phyloP scores from a whole-genome alignment of 2,888 invertebrate species.

The Coenonympha glycerion region DNA sequence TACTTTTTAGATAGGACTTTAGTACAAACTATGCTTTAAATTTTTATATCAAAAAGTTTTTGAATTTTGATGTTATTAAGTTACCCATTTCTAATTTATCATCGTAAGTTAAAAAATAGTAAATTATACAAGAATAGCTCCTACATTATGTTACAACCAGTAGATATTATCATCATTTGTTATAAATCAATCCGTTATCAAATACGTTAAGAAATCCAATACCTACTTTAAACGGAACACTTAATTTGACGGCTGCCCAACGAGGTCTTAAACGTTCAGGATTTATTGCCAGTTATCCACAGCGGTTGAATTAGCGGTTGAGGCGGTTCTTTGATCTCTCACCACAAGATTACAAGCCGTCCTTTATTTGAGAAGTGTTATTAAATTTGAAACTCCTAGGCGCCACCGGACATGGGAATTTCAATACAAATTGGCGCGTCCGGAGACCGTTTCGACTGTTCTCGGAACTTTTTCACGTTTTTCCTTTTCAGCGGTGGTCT shows the following conservation, averaged over 20 bases:
- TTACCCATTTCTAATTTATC: no score
- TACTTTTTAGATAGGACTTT: no score
- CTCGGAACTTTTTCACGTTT: constrained; percentile 33
- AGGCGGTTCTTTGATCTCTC: constrained; percentile 37
- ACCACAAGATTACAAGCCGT: constrained; percentile 46
- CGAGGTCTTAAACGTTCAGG: constrained; percentile 28
- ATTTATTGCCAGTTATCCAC: constrained; percentile 30
- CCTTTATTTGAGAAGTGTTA: constrained; percentile 43
- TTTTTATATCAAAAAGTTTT: no score
- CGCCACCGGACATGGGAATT: constrained; percentile 63
- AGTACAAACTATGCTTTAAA: no score
- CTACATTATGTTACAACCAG: no score
- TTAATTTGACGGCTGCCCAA: constrained; percentile 14
- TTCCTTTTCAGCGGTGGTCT: constrained; percentile 40
- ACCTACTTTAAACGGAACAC: constrained; percentile 7
- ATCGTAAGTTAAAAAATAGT: no score
- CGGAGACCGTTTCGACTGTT: constrained; percentile 23
- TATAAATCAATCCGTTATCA: not conserved
- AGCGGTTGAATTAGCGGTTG: constrained; percentile 37
- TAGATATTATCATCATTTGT: not conserved
- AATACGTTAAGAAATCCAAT: not conserved
- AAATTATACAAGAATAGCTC: no score
- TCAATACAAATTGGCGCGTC: constrained; percentile 30
- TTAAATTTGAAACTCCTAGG: constrained; percentile 44
- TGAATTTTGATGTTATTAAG: no score